Evolutionary conservation across 2,797 vertebrate genomes (phyloP), one percentile per base, ranked within the genome.

Genomic region (Todus mexicanus): DNA sequence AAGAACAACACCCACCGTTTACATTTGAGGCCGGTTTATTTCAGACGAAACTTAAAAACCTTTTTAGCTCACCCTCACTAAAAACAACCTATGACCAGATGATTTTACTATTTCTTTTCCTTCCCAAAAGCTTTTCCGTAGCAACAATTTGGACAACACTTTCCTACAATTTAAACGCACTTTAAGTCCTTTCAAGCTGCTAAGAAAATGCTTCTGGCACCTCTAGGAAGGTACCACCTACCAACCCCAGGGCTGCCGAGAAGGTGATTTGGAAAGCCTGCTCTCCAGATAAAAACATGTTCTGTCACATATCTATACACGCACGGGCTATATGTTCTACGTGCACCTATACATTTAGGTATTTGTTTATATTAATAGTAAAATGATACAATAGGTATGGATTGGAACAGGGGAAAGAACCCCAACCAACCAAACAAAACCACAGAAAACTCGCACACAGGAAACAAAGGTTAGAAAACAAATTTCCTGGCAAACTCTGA

Each of bases 281-380:
- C 35, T 68, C 48, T 56, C 31, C 74, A 25, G 18, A n/a, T 15
- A 13, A 53, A 83, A 42, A 10, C 10, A 12, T 5, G 51, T 38
- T 33, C 3, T 66, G 9, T 56, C 37, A 56, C 17, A 25, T 31
- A 10, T 15, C 11, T 4, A 37, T 1, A 19, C 12, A 29, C 12
- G n/a, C 14, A 33, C 9, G 26, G 8, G 15, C 21, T 27, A 12
- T 17, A 8, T 10, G 42, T 5, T 25, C 29, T 47, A 75, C 16
- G 15, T 4, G 42, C 40, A 18, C 2, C 2, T 31, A 45, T 1
- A 40, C 10, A 29, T 17, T 4, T 3, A 31, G 7, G 18, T 2
- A 15, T 57, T 45, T 54, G 11, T 59, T 70, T 10, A 10, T 8
- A 51, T 21, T 72, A 12, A 16, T 37, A 75, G 37, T 63, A n/a